phyloP scores from a whole-genome alignment of 2,888 invertebrate genomes.

The Drosophila koepferae region DNA sequence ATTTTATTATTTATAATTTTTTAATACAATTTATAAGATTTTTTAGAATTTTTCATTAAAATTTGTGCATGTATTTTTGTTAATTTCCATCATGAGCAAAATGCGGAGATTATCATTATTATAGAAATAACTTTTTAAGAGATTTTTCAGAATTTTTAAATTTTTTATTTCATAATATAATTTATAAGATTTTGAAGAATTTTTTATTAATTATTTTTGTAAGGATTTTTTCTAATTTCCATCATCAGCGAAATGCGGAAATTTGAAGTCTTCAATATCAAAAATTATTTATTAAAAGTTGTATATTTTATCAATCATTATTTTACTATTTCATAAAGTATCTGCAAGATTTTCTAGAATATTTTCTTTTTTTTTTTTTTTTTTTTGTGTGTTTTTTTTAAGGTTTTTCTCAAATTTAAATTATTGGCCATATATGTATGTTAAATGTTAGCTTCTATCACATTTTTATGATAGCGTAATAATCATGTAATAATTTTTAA shows the following conservation, averaged over 20 bases:
- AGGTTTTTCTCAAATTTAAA: background rate
- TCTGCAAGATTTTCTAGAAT: background rate
- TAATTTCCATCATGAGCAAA: too few relatives aligned
- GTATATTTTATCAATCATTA: background rate
- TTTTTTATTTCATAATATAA: background rate
- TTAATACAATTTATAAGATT: too few relatives aligned
- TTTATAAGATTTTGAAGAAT: too few relatives aligned
- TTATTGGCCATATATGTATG: background rate
- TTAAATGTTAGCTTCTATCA: background rate
- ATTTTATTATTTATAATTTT: background rate
- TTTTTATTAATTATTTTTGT: too few relatives aligned
- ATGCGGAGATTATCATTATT: background rate
- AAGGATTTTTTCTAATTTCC: too few relatives aligned
- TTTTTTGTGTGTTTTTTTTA: background rate
- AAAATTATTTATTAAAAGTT: too few relatives aligned
- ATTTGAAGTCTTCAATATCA: too few relatives aligned
- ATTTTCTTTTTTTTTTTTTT: background rate
- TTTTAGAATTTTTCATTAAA: too few relatives aligned
- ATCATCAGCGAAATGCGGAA: too few relatives aligned
- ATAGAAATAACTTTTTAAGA: background rate
- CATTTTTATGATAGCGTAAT: constrained; percentile 9
- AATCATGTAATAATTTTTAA: background rate
- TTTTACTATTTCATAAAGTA: background rate
- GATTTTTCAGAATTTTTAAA: background rate
- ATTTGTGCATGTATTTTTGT: too few relatives aligned